Percentiles rank a stretch among this genome's conserved stretches.
These are phyloP conservation scores for Phytoseiulus persimilis DNA, from an alignment of 2,888 invertebrate species.

Conservation along the genomic window DNA sequence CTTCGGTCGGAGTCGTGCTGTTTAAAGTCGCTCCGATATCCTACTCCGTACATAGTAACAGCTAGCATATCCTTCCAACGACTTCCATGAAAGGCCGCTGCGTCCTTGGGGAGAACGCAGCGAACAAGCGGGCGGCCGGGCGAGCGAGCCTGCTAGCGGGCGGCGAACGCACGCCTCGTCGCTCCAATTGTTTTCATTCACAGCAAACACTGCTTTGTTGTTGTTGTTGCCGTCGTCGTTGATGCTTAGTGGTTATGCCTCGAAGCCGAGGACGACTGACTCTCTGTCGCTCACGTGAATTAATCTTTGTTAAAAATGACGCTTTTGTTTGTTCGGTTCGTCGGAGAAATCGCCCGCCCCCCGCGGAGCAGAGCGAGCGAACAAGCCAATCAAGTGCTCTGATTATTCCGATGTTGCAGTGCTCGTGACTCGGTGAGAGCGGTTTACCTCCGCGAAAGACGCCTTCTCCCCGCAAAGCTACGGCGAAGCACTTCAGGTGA, in stretches of 20 bases:
- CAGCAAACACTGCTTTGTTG: not conserved
- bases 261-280: not conserved
- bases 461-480: too few relatives aligned
- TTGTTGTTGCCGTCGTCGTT: not conserved
- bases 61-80: not conserved
- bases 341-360: not conserved
- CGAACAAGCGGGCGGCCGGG: not conserved
- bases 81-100: not conserved
- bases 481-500: too few relatives aligned
- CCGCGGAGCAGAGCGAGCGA: not conserved
- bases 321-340: not conserved
- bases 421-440: too few relatives aligned
- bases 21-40: not conserved
- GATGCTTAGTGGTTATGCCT: not conserved
- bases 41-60: not conserved
- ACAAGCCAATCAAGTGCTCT: not conserved
- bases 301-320: constrained; percentile 5
- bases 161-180: not conserved
- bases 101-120: not conserved
- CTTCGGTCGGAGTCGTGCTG: not conserved
- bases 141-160: not conserved
- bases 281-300: not conserved
- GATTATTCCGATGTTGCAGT: not conserved
- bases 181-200: not conserved
- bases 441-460: not conserved